Evolutionary conservation across 1,140 invertebrate species (phyloP).

Genomic region (Nephotettix cincticeps): DNA sequence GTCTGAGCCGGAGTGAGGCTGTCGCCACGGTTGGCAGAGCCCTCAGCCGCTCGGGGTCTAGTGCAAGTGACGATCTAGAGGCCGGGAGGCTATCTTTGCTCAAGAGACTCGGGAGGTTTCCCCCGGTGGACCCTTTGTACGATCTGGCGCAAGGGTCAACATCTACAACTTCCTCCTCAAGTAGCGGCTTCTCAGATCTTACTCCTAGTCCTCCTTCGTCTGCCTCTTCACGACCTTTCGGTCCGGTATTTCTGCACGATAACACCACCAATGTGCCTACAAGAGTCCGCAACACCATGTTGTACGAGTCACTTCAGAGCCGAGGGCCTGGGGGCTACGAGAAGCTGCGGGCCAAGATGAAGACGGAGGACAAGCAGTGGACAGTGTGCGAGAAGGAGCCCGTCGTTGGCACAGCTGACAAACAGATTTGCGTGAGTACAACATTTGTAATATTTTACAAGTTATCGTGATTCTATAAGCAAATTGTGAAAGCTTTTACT

Average conservation of each 20-base stretch:
- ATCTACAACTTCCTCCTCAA: conserved; percentile 2
- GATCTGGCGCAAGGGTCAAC: conserved; percentile 21
- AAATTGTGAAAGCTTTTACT: too few species aligned
- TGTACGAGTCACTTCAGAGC: conserved; percentile 43
- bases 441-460: too few species aligned
- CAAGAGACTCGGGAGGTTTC: conserved; percentile 21
- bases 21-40: conserved; percentile 24
- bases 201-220: conserved; percentile 20
- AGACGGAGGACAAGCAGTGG: conserved; percentile 27
- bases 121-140: conserved; percentile 17
- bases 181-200: conserved; percentile 25
- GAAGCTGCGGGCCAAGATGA: conserved; percentile 16
- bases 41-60: conserved; percentile 25
- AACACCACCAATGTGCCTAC: conserved; percentile 42
- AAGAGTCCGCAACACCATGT: conserved; percentile 45
- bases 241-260: conserved; percentile 40
- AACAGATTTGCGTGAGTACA: conserved; percentile 14
- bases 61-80: conserved; percentile 16
- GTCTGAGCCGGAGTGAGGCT: conserved; percentile 19
- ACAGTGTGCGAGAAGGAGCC: conserved; percentile 18
- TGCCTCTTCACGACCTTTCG: conserved; percentile 12
- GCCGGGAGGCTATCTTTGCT: conserved; percentile 25
- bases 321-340: neutral
- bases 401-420: neutral
- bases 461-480: too few species aligned